Percentiles rank a stretch among this genome's conserved stretches.
phyloP scores from a whole-genome alignment of 2,113 vertebrate species.

The Lepus americanus region DNA sequence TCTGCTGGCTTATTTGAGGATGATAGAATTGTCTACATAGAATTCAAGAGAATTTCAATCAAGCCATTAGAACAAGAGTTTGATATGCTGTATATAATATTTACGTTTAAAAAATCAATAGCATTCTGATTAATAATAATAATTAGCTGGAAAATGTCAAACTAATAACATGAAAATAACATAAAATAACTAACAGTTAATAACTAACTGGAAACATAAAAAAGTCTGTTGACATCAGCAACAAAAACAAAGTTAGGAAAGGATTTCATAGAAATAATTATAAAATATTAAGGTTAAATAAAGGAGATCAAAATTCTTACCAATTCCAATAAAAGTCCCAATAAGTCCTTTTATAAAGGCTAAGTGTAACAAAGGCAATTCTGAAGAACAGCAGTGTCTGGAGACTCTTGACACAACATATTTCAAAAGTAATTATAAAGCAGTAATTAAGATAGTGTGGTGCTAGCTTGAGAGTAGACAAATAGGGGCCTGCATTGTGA shows the following conservation, averaged over 20 bases:
- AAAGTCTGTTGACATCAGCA: neutral
- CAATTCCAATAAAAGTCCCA: conserved; percentile 32
- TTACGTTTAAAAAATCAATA: neutral
- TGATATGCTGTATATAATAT: conserved; percentile 1
- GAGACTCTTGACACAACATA: neutral
- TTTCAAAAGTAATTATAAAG: conserved; percentile 47
- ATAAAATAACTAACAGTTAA: neutral
- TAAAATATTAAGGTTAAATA: conserved; percentile 3
- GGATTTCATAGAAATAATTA: neutral
- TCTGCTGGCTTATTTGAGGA: conserved; percentile 48
- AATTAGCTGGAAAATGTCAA: too few relatives aligned
- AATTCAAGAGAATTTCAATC: conserved; percentile 44
- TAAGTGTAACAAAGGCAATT: conserved; percentile 39
- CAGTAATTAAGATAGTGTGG: neutral
- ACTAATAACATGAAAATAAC: too few relatives aligned
- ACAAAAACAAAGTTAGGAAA: neutral
- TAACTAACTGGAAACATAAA: neutral
- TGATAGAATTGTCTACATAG: neutral
- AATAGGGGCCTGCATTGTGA: neutral
- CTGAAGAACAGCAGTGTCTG: conserved; percentile 4
- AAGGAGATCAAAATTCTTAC: conserved; percentile 15
- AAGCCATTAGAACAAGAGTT: conserved; percentile 29
- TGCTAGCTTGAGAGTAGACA: neutral
- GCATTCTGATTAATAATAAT: neutral
- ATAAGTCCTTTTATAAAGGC: neutral